Evolutionary conservation across 2,888 invertebrate genomes (phyloP).

Genomic region (Clepsis dumicolana): DNA sequence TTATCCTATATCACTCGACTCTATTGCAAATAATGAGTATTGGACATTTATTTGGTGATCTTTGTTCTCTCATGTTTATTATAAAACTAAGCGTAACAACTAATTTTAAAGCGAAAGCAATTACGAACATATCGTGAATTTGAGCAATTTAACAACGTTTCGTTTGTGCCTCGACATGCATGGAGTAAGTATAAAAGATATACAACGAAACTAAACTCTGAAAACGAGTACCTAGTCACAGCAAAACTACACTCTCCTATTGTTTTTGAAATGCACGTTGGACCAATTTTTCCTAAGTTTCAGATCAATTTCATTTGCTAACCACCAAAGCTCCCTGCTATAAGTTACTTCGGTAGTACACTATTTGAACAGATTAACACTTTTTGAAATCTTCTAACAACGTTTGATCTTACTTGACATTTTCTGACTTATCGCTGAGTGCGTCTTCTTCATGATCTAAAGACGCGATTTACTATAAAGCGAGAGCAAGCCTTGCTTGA

Average conservation of each 20-base stretch:
- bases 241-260: slow-evolving; percentile 38
- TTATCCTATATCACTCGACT: slow-evolving; percentile 47
- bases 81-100: slow-evolving; percentile 46
- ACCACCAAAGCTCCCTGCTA: background rate
- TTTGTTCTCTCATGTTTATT: slow-evolving; percentile 45
- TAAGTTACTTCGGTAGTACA: slow-evolving; percentile 30
- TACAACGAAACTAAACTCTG: slow-evolving; percentile 23
- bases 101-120: slow-evolving; percentile 33
- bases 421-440: no score
- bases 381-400: no score
- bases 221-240: slow-evolving; percentile 31
- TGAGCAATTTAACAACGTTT: slow-evolving; percentile 64
- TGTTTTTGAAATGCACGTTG: slow-evolving; percentile 37
- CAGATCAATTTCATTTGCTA: slow-evolving; percentile 6
- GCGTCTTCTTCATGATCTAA: no score
- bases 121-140: slow-evolving; percentile 50
- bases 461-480: no score
- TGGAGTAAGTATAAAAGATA: slow-evolving; percentile 47
- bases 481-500: no score
- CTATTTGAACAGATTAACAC: no score
- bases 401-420: no score
- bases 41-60: slow-evolving; percentile 39
- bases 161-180: slow-evolving; percentile 64
- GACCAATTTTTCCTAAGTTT: slow-evolving; percentile 35
- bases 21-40: slow-evolving; percentile 26